Evolutionary conservation across 2,113 vertebrate genomes (phyloP).

Genomic region (Dicrurus megarhynchus): DNA sequence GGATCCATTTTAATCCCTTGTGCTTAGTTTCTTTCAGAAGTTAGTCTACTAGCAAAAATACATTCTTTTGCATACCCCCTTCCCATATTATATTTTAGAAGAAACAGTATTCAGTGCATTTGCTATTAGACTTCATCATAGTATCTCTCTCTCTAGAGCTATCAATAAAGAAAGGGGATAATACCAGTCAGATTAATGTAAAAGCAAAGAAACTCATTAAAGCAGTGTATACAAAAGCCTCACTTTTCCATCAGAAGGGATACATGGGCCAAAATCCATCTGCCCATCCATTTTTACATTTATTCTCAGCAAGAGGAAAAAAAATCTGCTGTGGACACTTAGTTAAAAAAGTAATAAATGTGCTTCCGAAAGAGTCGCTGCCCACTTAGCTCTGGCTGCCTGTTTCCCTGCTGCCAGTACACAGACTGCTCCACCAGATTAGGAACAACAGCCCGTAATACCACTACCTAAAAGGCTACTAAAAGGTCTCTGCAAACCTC

Average conservation of each 20-base stretch:
- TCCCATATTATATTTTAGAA: constrained; percentile 62
- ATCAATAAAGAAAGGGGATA: constrained; percentile 65
- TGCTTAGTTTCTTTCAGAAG: constrained; percentile 76
- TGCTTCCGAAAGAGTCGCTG: not conserved
- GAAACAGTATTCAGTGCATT: constrained; percentile 78
- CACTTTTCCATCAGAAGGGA: not conserved
- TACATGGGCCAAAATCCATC: not conserved
- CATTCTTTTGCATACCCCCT: constrained; percentile 68
- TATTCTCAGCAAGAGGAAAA: not conserved
- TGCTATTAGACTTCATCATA: constrained; percentile 74
- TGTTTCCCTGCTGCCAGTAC: not conserved
- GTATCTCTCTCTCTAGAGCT: constrained; percentile 58
- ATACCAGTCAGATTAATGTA: constrained; percentile 61
- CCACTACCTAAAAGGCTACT: not conserved
- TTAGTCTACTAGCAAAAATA: constrained; percentile 79
- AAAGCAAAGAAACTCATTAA: constrained; percentile 58
- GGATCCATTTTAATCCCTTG: constrained; percentile 65
- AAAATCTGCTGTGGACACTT: not conserved
- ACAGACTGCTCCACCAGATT: not conserved
- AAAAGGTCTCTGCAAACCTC: not conserved
- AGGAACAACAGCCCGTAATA: fast-evolving
- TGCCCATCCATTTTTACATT: not conserved
- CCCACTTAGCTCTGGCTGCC: not conserved
- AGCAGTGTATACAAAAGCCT: constrained; percentile 57
- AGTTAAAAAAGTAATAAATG: not conserved